Evolutionary conservation across 2,888 invertebrate genomes (phyloP).

Genomic region (Caenorhabditis zanzibari): DNA sequence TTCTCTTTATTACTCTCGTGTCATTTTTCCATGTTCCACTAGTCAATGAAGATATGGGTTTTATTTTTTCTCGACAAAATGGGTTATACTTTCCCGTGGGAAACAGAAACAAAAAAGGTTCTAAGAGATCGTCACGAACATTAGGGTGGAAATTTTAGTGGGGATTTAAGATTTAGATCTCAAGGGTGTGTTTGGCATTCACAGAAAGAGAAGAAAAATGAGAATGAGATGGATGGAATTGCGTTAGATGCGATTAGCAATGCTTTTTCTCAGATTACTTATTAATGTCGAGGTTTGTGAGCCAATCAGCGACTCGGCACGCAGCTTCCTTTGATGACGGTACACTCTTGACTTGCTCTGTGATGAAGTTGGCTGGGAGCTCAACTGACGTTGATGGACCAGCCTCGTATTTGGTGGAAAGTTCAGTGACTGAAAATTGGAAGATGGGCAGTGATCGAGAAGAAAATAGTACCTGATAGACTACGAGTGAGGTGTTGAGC

Average conservation of each 20-base stretch:
- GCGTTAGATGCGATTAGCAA: constrained; percentile 1
- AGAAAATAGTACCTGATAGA: constrained; percentile 70
- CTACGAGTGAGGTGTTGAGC: constrained; percentile 59
- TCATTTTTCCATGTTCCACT: no score
- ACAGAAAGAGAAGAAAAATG: background rate
- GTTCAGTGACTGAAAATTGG: constrained; percentile 58
- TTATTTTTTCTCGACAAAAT: constrained; percentile 14
- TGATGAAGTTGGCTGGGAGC: constrained; percentile 22
- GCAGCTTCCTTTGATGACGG: constrained; percentile 57
- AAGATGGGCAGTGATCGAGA: background rate
- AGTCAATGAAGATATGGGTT: constrained; percentile 10
- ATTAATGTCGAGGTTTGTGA: constrained; percentile 64
- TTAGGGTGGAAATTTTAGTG: background rate
- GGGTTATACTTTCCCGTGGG: constrained; percentile 36
- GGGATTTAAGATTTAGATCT: background rate
- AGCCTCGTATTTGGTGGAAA: constrained; percentile 42
- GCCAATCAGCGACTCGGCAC: constrained; percentile 64
- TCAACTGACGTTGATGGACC: constrained; percentile 20
- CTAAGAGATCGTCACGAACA: constrained; percentile 23
- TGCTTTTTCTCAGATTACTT: constrained; percentile 47
- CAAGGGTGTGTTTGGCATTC: constrained; percentile 36
- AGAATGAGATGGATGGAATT: background rate
- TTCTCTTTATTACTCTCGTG: background rate
- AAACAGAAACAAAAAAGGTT: constrained; percentile 15
- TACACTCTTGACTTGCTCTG: constrained; percentile 19